phyloP scores from a whole-genome alignment of 2,113 vertebrate species.

The Malurus melanocephalus region DNA sequence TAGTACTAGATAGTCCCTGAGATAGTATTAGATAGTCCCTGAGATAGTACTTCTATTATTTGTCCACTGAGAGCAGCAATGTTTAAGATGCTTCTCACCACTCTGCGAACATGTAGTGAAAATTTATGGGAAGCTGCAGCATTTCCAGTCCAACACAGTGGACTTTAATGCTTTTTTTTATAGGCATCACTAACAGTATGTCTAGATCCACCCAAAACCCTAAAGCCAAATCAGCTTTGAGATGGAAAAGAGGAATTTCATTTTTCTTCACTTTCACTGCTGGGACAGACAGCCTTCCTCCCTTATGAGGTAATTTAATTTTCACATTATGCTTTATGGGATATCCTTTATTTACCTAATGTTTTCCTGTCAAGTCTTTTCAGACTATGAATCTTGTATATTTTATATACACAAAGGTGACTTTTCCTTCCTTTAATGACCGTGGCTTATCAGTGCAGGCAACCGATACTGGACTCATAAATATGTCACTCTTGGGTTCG shows the following conservation, averaged over 20 bases:
- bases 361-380: constrained; percentile 76
- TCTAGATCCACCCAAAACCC: background rate
- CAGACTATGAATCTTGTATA: constrained; percentile 72
- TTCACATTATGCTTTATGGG: constrained; percentile 76
- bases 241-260: constrained; percentile 24
- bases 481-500: constrained; percentile 66
- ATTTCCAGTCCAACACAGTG: background rate
- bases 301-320: constrained; percentile 66
- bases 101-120: background rate
- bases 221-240: background rate
- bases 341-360: constrained; percentile 83
- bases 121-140: background rate
- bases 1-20: background rate
- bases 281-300: constrained; percentile 50
- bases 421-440: constrained; percentile 82
- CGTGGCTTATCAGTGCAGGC: constrained; percentile 70
- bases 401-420: constrained; percentile 81
- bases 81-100: background rate
- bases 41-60: background rate
- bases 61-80: background rate
- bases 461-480: constrained; percentile 77
- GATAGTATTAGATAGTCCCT: fast-evolving
- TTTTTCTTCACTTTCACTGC: constrained; percentile 44
- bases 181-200: background rate
- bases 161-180: background rate